Conservation (phyloP, 1,140 invertebrate species). For the Drosophila rufa region DNA sequence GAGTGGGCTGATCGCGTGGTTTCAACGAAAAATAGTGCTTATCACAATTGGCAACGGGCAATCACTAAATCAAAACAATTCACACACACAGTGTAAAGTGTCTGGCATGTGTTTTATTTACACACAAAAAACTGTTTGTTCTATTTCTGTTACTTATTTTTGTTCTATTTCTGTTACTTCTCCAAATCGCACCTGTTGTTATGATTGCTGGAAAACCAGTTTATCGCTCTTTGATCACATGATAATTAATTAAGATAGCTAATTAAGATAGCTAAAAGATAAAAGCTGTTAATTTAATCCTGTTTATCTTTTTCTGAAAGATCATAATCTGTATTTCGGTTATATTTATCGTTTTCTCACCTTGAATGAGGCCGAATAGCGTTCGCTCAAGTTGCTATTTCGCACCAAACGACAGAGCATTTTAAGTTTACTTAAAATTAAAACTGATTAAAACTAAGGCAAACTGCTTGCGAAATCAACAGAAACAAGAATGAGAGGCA, state of each 20-base stretch:
- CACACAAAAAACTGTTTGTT: not conserved
- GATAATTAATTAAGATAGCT: slow-evolving; percentile 1
- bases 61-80: slow-evolving; percentile 36
- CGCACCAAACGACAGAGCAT: slow-evolving; percentile 28
- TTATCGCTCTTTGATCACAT: slow-evolving; percentile 21
- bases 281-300: not conserved
- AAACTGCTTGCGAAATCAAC: slow-evolving; percentile 18
- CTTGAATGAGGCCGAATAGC: slow-evolving; percentile 16
- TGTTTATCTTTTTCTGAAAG: slow-evolving; percentile 1
- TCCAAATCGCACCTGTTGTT: slow-evolving; percentile 17
- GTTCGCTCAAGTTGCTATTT: not conserved
- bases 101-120: not conserved
- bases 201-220: slow-evolving; percentile 9
- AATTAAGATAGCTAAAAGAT: slow-evolving; percentile 10
- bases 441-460: slow-evolving; percentile 16
- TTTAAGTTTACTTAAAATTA: slow-evolving; percentile 20
- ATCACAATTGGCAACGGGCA: slow-evolving; percentile 27
- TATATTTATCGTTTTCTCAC: not conserved
- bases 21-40: slow-evolving; percentile 15
- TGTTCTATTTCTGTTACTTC: not conserved
- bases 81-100: not conserved
- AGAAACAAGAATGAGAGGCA: slow-evolving; percentile 15
- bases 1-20: slow-evolving; percentile 24
- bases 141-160: slow-evolving; percentile 10
- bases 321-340: not conserved